Conservation (phyloP, 2,113 vertebrate species). For the Poicephalus meyeri region DNA sequence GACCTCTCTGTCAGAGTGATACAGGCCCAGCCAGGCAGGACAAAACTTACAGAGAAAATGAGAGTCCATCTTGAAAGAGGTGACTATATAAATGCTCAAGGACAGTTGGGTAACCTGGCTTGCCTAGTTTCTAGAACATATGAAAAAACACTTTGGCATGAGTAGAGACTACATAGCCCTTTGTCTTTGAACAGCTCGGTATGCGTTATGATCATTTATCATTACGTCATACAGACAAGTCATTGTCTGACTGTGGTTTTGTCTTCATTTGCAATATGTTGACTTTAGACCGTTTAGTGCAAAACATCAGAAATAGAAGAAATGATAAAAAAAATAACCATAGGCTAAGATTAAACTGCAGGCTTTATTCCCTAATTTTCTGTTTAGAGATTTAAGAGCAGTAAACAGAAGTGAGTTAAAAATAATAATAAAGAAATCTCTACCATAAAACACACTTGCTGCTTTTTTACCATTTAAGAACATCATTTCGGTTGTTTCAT, state of each 20-base stretch:
- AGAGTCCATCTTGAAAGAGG: neutral
- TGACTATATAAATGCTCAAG: neutral
- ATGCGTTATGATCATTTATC: neutral
- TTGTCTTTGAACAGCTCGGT: neutral
- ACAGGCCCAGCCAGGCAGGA: neutral
- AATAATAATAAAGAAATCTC: neutral
- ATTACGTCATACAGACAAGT: neutral
- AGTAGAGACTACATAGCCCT: neutral
- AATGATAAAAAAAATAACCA: neutral
- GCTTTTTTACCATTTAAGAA: neutral
- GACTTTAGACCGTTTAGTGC: neutral
- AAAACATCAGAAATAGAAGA: neutral
- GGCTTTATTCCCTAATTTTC: slow-evolving; percentile 33
- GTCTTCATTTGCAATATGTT: slow-evolving; percentile 15
- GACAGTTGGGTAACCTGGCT: neutral
- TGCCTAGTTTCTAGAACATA: neutral
- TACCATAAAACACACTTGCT: neutral
- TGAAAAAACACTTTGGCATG: neutral
- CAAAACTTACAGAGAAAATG: neutral
- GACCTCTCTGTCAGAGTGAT: neutral
- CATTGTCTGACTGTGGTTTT: slow-evolving; percentile 11
- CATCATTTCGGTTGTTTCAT: neutral
- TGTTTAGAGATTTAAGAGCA: neutral
- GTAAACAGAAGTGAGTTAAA: slow-evolving; percentile 16
- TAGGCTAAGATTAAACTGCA: neutral